Evolutionary conservation across 2,888 invertebrate species (phyloP), one percentile per base, ranked within the genome.

Genomic region (Drosophila austrosaltans): DNA sequence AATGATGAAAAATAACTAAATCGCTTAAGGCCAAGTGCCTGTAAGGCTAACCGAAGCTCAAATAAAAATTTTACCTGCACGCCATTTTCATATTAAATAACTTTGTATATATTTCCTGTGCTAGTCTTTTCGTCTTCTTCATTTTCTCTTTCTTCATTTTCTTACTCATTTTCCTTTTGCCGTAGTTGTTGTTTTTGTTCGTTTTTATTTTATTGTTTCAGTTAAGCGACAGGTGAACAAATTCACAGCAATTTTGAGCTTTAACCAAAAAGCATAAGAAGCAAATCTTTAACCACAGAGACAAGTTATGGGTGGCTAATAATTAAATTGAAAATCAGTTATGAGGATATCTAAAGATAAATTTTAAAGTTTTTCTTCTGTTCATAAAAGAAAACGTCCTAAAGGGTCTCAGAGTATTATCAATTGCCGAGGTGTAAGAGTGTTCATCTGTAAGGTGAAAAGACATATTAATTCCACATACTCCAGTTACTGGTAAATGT

Each of bases 81-180:
- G 84, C 84, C 76, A 84, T 84, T 89, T 84, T 84, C 84, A 88
- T 89, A 84, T 84, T 89, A 84, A 84, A 84, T 82, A 83, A 89
- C 72, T 86, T 88, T 89, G 72, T 87, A 74, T 85, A 82, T 78
- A 82, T 79, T 78, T 86, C 66, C 83, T 69, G 53, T 61, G 65
- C 71, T 77, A 36, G 48, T 39, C 71, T 66, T 77, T 69, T 67
- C 70, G 60, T 56, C 56, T 63, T 54, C 66, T 25, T 65, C 63
- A 28, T 48, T 39, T 10, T 44, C 54, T 42, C 28, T 59, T 22
- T 48, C 36, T 44, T 66, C 30, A 20, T 53, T 58, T 22, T 32
- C 53, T 42, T 65, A 16, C 12, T 36, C 40, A 56, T 16, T 63
- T 40, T 39, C 12, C 6, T 40, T 48, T 16, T 25, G 48, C 22